Conservation (phyloP, 2,113 vertebrate species). For the Charina bottae region DNA sequence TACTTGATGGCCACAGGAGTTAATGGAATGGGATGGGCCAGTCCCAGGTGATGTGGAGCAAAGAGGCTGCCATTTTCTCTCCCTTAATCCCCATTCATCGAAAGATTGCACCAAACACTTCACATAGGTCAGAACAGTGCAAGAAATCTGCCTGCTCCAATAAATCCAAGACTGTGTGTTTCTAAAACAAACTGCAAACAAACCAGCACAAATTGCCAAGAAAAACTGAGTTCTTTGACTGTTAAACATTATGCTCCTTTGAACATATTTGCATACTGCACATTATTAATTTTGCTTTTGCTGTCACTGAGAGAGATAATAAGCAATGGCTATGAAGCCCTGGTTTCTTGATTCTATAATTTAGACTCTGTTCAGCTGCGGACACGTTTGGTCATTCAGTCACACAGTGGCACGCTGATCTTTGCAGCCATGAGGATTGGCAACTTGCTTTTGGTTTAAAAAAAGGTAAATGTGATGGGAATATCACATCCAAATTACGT, state of each 20-base stretch:
- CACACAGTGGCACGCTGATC: too few relatives aligned
- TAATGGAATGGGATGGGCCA: constrained; percentile 10
- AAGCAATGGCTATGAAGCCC: neutral
- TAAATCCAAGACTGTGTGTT: neutral
- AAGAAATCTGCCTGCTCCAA: neutral
- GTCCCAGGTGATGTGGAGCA: constrained; percentile 16
- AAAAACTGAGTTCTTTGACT: neutral
- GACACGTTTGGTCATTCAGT: neutral
- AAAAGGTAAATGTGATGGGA: neutral
- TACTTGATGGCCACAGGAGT: constrained; percentile 8
- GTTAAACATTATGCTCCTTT: neutral
- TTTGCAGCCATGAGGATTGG: neutral
- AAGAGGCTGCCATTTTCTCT: neutral
- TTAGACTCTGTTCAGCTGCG: neutral
- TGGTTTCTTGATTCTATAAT: neutral
- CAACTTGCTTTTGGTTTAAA: neutral
- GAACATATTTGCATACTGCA: neutral
- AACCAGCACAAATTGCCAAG: neutral
- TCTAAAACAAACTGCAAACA: neutral
- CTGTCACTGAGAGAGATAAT: neutral
- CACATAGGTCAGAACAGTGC: neutral
- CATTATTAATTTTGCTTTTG: neutral
- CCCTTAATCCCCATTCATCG: too few relatives aligned
- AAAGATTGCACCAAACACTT: neutral
- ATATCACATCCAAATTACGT: neutral